These are phyloP conservation scores for Clinocottus analis DNA, from an alignment of 2,113 vertebrate genomes.

Conservation along the genomic window DNA sequence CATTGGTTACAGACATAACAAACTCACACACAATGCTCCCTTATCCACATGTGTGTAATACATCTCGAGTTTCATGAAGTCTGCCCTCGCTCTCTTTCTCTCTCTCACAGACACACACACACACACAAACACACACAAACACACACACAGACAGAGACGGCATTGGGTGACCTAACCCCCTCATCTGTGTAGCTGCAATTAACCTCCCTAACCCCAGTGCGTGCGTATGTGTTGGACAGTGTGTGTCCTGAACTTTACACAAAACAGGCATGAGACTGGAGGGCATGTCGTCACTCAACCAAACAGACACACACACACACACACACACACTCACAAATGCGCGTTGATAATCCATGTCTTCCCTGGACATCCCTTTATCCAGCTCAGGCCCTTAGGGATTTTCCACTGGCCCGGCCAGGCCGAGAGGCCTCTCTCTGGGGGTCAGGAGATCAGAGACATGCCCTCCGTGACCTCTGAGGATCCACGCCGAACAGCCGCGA, in stretches of 20 bases:
- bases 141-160: conserved; percentile 3
- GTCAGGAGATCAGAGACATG: conserved; percentile 74
- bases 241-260: conserved; percentile 57
- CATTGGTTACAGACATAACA: conserved; percentile 88
- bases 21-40: conserved; percentile 72
- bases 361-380: conserved; percentile 77
- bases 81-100: not conserved
- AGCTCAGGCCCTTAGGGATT: conserved; percentile 71
- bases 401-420: conserved; percentile 57
- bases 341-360: conserved; percentile 65
- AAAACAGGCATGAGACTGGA: conserved; percentile 46
- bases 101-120: not conserved
- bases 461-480: conserved; percentile 67
- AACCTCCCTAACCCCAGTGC: conserved; percentile 69
- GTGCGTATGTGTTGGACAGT: conserved; percentile 14
- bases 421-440: conserved; percentile 68
- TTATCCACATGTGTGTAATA: conserved; percentile 22
- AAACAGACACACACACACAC: conserved; percentile 9
- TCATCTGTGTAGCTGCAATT: conserved; percentile 81
- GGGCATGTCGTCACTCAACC: conserved; percentile 33
- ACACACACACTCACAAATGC: conserved; percentile 30
- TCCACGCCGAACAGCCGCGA: conserved; percentile 45
- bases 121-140: not conserved
- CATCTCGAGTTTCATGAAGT: conserved; percentile 32
- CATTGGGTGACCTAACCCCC: conserved; percentile 72